phyloP scores from a whole-genome alignment of 1,140 invertebrate species.

The Orius laevigatus region DNA sequence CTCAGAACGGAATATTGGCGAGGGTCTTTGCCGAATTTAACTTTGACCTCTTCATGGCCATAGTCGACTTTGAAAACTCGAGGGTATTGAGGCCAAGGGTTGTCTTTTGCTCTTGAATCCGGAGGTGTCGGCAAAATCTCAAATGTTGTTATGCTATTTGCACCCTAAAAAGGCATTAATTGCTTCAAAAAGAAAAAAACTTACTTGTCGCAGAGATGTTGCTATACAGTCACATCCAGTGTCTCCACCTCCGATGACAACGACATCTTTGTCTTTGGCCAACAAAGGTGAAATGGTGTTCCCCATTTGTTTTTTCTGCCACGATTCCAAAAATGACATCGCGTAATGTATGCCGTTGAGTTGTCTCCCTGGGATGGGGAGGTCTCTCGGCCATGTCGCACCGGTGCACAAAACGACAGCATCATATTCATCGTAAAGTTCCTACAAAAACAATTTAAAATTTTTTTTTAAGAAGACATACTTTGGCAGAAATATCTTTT shows the following conservation, averaged over 20 bases:
- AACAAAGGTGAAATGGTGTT: conserved; percentile 41
- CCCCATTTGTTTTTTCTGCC: conserved; percentile 91
- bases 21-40: conserved; percentile 86
- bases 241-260: conserved; percentile 96
- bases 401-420: conserved; percentile 82
- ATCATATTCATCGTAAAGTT: conserved; percentile 59
- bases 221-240: conserved; percentile 99
- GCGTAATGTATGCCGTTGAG: conserved; percentile 90
- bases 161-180: conserved; percentile 41
- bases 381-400: conserved; percentile 90
- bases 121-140: conserved; percentile 93
- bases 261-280: conserved; percentile 87
- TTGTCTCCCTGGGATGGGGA: conserved; percentile 67
- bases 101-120: conserved; percentile 55
- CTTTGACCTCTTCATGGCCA: conserved; percentile 90
- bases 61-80: conserved; percentile 95
- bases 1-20: conserved; percentile 84
- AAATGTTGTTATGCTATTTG: conserved; percentile 90
- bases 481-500: conserved; percentile 68
- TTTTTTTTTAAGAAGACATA: conserved; percentile 19
- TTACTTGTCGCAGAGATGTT: conserved; percentile 79
- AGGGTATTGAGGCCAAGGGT: conserved; percentile 98
- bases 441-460: conserved; percentile 23
- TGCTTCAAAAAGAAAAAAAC: conserved; percentile 9
- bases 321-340: conserved; percentile 91